Percentiles rank a stretch among this genome's conserved stretches.
phyloP scores from a whole-genome alignment of 2,888 invertebrate genomes.

The Drosophila longiperda region DNA sequence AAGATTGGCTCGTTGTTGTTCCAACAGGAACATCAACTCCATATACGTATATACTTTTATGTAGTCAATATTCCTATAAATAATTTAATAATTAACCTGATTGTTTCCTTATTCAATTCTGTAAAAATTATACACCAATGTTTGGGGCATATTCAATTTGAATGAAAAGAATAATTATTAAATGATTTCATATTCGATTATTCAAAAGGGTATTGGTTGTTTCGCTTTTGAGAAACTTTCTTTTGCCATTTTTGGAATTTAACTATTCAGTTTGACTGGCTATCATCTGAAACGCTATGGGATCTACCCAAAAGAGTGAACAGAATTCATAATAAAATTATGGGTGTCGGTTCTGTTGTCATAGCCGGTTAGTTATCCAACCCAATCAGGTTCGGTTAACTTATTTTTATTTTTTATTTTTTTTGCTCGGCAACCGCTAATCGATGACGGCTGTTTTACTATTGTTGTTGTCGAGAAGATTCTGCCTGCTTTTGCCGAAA shows the following conservation, averaged over 20 bases:
- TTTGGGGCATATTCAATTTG: neutral
- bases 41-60: constrained; percentile 27
- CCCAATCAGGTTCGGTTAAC: constrained; percentile 75
- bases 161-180: neutral
- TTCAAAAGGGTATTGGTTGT: constrained; percentile 22
- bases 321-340: constrained; percentile 62
- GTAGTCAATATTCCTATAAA: constrained; percentile 9
- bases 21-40: constrained; percentile 35
- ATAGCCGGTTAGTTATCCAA: constrained; percentile 82
- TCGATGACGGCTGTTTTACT: constrained; percentile 33
- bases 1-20: constrained; percentile 30
- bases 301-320: constrained; percentile 37
- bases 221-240: constrained; percentile 7
- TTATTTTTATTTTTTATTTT: constrained; percentile 45
- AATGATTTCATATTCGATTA: neutral
- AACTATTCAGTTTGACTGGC: constrained; percentile 46
- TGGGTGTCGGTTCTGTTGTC: constrained; percentile 73
- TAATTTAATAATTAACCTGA: constrained; percentile 8
- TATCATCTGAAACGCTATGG: constrained; percentile 63
- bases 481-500: constrained; percentile 71
- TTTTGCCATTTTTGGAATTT: constrained; percentile 16
- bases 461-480: constrained; percentile 67
- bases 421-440: constrained; percentile 42
- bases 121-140: constrained; percentile 6
- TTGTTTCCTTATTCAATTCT: constrained; percentile 22